Evolutionary conservation across 2,888 invertebrate genomes (phyloP), one percentile per base, ranked within the genome.

Genomic region (Dione juno): DNA sequence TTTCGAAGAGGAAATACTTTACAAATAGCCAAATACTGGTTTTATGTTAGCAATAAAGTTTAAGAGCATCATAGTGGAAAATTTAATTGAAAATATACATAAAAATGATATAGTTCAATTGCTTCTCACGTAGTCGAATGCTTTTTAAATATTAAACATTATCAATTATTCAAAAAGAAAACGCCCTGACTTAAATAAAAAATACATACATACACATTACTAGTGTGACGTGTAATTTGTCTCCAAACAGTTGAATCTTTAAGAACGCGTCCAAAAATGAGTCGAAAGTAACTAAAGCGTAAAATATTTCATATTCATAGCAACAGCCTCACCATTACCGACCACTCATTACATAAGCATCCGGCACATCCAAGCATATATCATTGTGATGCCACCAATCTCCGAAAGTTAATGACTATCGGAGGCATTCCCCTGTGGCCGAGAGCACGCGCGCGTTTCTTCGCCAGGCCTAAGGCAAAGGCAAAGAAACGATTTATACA

Each of bases 331-430:
- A 70, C 73, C 80, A 77, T 76, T 37, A 37, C 54, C 54, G n/a
- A n/a, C 37, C 37, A 80, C 86, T 87, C 85, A 91, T 91, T 90
- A 90, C 79, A 82, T 82, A 84, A 86, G 88, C 88, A 87, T 88
- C 86, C 87, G 88, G 89, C 87, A 84, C 84, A 83, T 85, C 86
- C 83, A 81, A 79, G 81, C 85, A 88, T 90, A 87, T 85, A 89
- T 89, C 88, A 89, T 88, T 83, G 82, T 80, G 81, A 81, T 82
- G 83, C 83, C 82, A 84, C 83, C 86, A 82, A 86, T 83, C 83
- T 83, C 87, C 87, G 81, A 90, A 89, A 90, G 83, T 89, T 91
- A 91, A 92, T 90, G 90, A 89, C 85, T 85, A 83, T 86, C 82
- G 85, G 87, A 88, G 89, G 89, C 88, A 88, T 87, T 86, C 85